A percentile compares a stretch with the other conserved stretches of the same genome.
phyloP scores from a whole-genome alignment of 1,140 invertebrate species.

The Philopotamus ludificatus region DNA sequence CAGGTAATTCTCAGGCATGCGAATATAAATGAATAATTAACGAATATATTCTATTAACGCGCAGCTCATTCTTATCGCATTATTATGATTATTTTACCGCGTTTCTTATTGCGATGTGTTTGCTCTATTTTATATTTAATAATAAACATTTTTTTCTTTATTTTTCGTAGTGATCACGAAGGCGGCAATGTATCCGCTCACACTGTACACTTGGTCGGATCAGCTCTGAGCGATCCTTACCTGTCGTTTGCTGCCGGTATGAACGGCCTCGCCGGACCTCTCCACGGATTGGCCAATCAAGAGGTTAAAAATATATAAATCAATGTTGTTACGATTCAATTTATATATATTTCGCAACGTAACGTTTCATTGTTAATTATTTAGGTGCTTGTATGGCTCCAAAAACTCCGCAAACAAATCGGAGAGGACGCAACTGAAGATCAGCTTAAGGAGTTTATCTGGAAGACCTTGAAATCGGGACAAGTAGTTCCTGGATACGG shows the following conservation, averaged over 20 bases:
- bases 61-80: too few species aligned
- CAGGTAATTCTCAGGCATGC: too few species aligned
- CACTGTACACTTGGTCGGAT: constrained; percentile 91
- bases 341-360: too few species aligned
- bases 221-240: constrained; percentile 93
- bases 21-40: too few species aligned
- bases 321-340: background rate
- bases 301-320: constrained; percentile 54
- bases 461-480: constrained; percentile 92
- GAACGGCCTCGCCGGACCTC: constrained; percentile 91
- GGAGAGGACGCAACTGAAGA: constrained; percentile 83
- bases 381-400: constrained; percentile 78
- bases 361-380: background rate
- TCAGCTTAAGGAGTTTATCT: constrained; percentile 88
- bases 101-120: too few species aligned
- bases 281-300: constrained; percentile 96
- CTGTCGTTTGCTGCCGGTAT: constrained; percentile 91
- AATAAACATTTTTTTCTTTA: background rate
- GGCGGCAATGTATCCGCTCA: constrained; percentile 96
- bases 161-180: constrained; percentile 79
- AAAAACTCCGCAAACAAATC: constrained; percentile 76
- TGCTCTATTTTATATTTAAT: background rate
- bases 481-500: constrained; percentile 97
- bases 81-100: too few species aligned
- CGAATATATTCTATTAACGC: too few species aligned